phyloP scores from a whole-genome alignment of 2,797 vertebrate genomes.

The Sparidentex hasta region DNA sequence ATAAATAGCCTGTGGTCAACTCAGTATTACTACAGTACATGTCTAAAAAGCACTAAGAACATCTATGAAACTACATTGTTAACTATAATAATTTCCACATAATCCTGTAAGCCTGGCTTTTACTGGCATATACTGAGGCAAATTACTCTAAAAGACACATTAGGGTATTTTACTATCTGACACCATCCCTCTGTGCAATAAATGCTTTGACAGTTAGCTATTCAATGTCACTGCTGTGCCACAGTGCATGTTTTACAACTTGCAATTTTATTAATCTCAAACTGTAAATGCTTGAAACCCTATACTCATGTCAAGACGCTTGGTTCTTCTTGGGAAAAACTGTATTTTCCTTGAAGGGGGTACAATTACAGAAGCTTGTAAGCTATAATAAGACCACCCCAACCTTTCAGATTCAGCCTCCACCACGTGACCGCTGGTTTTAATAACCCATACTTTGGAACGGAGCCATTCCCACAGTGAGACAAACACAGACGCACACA shows the following conservation, averaged over 20 bases:
- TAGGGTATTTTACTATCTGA: neutral
- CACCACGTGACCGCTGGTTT: constrained; percentile 52
- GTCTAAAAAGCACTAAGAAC: neutral
- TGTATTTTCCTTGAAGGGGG: constrained; percentile 52
- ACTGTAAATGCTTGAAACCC: constrained; percentile 35
- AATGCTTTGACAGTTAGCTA: neutral
- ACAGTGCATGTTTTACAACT: constrained; percentile 4
- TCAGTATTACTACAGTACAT: neutral
- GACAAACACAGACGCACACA: constrained; percentile 46
- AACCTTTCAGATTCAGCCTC: constrained; percentile 68
- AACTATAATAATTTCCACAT: neutral
- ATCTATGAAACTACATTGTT: neutral
- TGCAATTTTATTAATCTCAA: constrained; percentile 32
- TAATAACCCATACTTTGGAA: constrained; percentile 66
- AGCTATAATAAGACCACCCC: constrained; percentile 73
- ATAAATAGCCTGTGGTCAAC: constrained; percentile 19
- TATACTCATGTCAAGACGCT: constrained; percentile 33
- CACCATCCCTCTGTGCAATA: neutral
- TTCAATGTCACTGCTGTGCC: constrained; percentile 5
- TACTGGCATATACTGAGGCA: constrained; percentile 10
- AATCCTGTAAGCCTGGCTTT: constrained; percentile 2
- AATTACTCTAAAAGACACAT: constrained; percentile 11
- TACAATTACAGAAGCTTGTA: constrained; percentile 69
- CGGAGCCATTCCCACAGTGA: constrained; percentile 57
- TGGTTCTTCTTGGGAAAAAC: constrained; percentile 45